Evolutionary conservation across 2,797 vertebrate species (phyloP).

Genomic region (Sandelia bainsii): DNA sequence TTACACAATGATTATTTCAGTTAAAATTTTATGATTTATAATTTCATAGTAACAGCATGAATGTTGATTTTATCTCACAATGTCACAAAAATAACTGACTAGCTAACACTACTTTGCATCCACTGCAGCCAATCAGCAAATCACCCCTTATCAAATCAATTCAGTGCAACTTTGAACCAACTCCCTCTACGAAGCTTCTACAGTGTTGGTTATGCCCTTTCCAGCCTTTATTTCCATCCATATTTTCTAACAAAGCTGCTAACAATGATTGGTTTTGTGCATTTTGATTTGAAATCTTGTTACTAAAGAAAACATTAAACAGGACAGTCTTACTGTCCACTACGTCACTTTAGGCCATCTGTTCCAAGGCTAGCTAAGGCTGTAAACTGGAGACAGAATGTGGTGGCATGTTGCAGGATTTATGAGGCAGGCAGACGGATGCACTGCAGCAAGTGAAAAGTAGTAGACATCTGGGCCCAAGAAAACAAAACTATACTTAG

Average conservation of each 20-base stretch:
- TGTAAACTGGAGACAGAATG: conserved; percentile 55
- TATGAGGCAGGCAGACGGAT: conserved; percentile 31
- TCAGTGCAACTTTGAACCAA: too few species aligned
- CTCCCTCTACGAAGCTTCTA: too few species aligned
- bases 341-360: conserved; percentile 41
- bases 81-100: too few species aligned
- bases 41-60: not conserved
- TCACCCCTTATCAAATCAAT: too few species aligned
- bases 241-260: not conserved
- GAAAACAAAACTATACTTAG: conserved; percentile 21
- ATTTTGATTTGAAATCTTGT: conserved; percentile 39
- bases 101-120: too few species aligned
- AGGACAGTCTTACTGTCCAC: conserved; percentile 44
- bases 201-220: too few species aligned
- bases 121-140: too few species aligned
- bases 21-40: not conserved
- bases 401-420: conserved; percentile 56
- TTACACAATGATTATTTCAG: not conserved
- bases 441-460: conserved; percentile 35
- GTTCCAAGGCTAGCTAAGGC: conserved; percentile 43
- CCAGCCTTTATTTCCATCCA: too few species aligned
- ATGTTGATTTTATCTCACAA: too few species aligned
- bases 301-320: conserved; percentile 39
- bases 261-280: not conserved
- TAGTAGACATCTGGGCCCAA: conserved; percentile 25